Base-by-base conservation (phyloP, 1,140 invertebrate species). In the Heliconius melpomene region DNA sequence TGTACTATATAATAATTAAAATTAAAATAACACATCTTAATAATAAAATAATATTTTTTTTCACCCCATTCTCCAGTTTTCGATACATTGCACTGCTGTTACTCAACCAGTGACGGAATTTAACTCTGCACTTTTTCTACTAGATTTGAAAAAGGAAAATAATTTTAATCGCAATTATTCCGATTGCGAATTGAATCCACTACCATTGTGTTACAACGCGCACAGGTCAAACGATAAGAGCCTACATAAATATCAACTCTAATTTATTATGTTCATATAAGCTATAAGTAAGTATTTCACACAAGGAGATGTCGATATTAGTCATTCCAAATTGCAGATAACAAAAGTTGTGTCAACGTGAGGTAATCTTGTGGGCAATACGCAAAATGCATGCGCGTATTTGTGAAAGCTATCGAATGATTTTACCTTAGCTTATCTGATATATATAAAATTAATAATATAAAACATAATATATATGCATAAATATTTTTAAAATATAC, bases 391-490 rank as follows among this genome's bases (percentile, higher is more conserved):
- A 29, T 46, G 13, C 40, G 9, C n/a, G 57, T 23, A 26, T 60
- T 60, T 60, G 57, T 60, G 57, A 60, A 60, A 60, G 57, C 9
- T 60, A 60, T 60, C 57, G 57, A 60, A 23, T 60, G 23, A 26
- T 60, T 60, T 26, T 60, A 23, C 23, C n/a, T 60, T 6, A 26
- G 9, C n/a, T n/a, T 60, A 20, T n/a, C 6, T 54, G 52, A 54
- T 20, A 20, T n/a, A 54, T 18, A n/a, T 54, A 54, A 46, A 46
- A 16, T 16, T 46, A 16, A 46, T 46, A 16, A 1, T 16, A 16
- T 46, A 1, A 1, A 29, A 29, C 26, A 29, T 32, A 32, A 32
- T 1, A 32, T 32, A 5, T 32, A 46, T 16, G 40, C 0, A 46
- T 16, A 46, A 16, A 16, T 6, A 46, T 46, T 46, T n/a, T 46